phyloP scores from a whole-genome alignment of 2,113 vertebrate species.

The Sceloporus tristichus region DNA sequence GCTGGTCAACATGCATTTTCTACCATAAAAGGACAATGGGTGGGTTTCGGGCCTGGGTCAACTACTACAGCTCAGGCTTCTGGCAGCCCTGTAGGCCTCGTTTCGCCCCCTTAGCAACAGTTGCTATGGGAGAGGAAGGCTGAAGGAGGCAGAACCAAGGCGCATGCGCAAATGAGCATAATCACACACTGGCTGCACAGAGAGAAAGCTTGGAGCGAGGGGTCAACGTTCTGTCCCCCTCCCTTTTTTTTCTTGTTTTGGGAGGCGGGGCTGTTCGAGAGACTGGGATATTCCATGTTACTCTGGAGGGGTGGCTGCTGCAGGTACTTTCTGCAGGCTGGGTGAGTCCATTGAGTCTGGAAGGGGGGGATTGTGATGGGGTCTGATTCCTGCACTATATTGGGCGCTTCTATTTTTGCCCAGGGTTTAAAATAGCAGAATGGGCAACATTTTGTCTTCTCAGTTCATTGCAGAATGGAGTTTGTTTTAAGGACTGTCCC shows the following conservation, averaged over 20 bases:
- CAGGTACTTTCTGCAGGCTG: too few species aligned
- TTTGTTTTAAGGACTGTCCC: too few species aligned
- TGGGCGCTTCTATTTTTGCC: conserved; percentile 9
- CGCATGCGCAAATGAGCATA: conserved; percentile 18
- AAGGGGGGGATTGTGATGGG: neutral
- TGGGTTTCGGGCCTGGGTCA: too few species aligned
- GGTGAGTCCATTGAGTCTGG: conserved; percentile 20
- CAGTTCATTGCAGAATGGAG: neutral
- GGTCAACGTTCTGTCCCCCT: neutral
- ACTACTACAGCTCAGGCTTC: neutral
- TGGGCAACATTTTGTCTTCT: too few species aligned
- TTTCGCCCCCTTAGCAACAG: conserved; percentile 32
- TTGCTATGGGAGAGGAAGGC: conserved; percentile 11
- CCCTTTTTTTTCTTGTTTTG: too few species aligned
- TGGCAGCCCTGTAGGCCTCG: neutral
- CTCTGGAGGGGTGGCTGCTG: too few species aligned
- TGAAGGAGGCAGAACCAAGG: neutral
- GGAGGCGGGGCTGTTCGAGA: too few species aligned
- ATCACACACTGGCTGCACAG: neutral
- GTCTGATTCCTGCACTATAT: neutral
- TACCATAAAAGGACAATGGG: too few species aligned
- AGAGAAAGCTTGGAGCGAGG: neutral
- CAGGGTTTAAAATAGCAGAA: neutral
- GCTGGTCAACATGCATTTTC: too few species aligned
- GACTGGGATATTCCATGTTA: too few species aligned